These are phyloP conservation scores for Monodelphis domestica DNA, from an alignment of 2,797 vertebrate genomes.

Conservation along the genomic window DNA sequence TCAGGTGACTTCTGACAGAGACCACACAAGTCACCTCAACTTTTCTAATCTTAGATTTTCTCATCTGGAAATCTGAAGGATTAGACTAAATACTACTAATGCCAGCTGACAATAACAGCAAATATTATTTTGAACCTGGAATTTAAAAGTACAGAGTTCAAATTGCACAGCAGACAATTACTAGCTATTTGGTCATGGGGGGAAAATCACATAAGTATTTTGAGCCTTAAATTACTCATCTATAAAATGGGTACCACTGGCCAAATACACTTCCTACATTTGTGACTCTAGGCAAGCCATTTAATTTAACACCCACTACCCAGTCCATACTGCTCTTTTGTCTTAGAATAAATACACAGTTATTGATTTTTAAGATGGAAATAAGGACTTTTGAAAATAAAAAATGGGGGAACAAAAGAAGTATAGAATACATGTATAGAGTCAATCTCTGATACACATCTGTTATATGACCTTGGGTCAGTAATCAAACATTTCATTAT, in stretches of 20 bases:
- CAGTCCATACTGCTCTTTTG: too few species aligned
- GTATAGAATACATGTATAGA: neutral
- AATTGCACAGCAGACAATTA: neutral
- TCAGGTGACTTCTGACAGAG: neutral
- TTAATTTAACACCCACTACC: too few species aligned
- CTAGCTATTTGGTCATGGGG: neutral
- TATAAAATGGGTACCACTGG: neutral
- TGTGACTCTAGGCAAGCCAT: too few species aligned
- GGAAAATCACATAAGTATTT: neutral
- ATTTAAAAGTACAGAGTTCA: neutral
- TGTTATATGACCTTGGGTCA: neutral
- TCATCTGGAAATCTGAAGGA: neutral
- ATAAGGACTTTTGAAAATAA: too few species aligned
- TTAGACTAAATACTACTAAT: neutral
- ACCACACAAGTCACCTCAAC: neutral
- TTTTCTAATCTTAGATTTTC: neutral
- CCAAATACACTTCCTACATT: too few species aligned
- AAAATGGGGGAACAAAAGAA: neutral
- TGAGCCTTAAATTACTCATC: neutral
- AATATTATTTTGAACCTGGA: neutral
- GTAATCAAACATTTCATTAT: neutral
- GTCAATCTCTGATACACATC: neutral
- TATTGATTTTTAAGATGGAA: too few species aligned
- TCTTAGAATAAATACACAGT: too few species aligned
- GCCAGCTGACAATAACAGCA: neutral